Evolutionary conservation across 2,797 vertebrate genomes (phyloP), one percentile per base, ranked within the genome.

Genomic region (Sebastes oblongus): DNA sequence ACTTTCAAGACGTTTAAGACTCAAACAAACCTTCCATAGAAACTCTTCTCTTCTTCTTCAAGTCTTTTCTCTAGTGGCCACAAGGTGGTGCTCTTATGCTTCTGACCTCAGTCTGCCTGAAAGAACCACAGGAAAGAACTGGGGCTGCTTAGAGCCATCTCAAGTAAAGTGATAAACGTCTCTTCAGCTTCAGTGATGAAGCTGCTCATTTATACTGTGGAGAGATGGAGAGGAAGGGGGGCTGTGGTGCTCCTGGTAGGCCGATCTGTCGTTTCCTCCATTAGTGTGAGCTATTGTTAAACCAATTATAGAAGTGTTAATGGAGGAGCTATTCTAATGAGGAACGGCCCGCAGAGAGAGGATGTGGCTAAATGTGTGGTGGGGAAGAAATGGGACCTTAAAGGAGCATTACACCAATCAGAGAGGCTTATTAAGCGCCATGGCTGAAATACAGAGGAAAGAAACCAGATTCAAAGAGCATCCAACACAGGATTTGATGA

Each of bases 221-320:
- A 12, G 6, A 18, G 5, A 5, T 34, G 8, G 10, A 2, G n/a
- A 1, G 16, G 24, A 32, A n/a, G 18, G 59, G 18, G 29, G 8
- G 25, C 30, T 20, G 9, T 3, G 36, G 30, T 9, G 11, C 62
- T 65, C 52, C 68, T 50, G 12, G 56, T 8, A 12, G 69, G 29
- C 27, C 73, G 91, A 95, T 91, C 71, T 81, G 87, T 80, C 25
- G 88, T 69, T 95, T 96, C 94, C 95, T 95, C 92, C 87, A 95
- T 94, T 95, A 94, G 91, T 84, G 88, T 88, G 83, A 82, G 39
- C 93, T 71, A 77, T 95, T 95, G 94, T 96, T 92, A 90, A 90
- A 83, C 82, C 92, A 94, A 94, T 96, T 94, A 94, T 79, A 89
- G 92, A 94, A 93, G 94, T 95, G 95, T 95, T 96, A 96, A 13